Percentiles rank a stretch among this genome's conserved stretches.
Conservation (phyloP, 2,113 vertebrate genomes). For the Takifugu flavidus region DNA sequence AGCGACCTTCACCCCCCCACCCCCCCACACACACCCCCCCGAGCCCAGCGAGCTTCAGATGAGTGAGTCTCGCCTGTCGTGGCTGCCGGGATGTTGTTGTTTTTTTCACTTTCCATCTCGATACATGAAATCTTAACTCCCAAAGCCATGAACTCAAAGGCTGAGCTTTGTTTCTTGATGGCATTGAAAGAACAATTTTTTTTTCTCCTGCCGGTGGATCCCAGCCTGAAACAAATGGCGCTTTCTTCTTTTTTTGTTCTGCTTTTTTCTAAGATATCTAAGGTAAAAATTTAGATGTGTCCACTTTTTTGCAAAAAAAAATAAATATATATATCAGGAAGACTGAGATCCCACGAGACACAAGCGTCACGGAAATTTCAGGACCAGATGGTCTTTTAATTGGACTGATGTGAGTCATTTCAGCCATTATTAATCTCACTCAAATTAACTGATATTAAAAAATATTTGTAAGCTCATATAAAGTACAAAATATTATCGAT, state of each 20-base stretch:
- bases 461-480: no score
- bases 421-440: no score
- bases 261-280: not conserved
- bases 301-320: not conserved
- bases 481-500: no score
- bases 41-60: slow-evolving; percentile 5
- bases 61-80: slow-evolving; percentile 21
- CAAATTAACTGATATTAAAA: no score
- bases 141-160: slow-evolving; percentile 5
- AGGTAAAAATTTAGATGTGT: slow-evolving; percentile 4
- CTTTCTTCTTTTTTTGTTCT: not conserved
- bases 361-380: slow-evolving; percentile 1
- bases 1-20: slow-evolving; percentile 32
- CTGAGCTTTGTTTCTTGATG: not conserved
- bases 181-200: slow-evolving; percentile 1
- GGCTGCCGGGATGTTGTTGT: slow-evolving; percentile 30
- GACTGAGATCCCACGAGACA: not conserved
- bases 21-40: not conserved
- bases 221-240: not conserved
- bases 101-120: slow-evolving; percentile 14
- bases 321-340: not conserved
- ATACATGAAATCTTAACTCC: slow-evolving; percentile 7
- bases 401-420: no score
- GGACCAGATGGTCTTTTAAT: not conserved
- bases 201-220: not conserved